Evolutionary conservation across 2,113 vertebrate species (phyloP), one percentile per base, ranked within the genome.

Genomic region (Oxyura jamaicensis): DNA sequence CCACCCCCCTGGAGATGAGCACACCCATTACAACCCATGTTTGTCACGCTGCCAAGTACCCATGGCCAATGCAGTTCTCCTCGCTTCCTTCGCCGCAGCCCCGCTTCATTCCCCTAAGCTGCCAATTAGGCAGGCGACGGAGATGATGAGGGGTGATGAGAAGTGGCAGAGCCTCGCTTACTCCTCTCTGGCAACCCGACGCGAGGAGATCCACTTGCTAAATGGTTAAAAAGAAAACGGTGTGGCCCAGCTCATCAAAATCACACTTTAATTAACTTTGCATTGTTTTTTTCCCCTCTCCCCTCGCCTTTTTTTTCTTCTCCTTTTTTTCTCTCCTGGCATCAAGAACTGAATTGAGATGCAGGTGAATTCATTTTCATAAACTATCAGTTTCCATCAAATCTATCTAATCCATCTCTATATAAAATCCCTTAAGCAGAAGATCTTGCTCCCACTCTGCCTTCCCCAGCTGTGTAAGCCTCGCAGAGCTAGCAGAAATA

Each of bases 401-500:
- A 90, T 78, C 77, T 82, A 83, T 76, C 79, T 96, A 94, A 97
- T 97, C 97, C 92, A 92, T 77, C 93, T 95, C 89, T 80, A 86
- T 56, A 53, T 86, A 80, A 97, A 97, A 93, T 48, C 90, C 87
- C 80, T 93, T 78, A 96, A 97, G 91, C 94, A 95, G 93, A 78
- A 96, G 91, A 83, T 91, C 72, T 65, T 28, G 63, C 83, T 83
- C 94, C 94, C 87, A 86, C 95, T 86, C 77, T 95, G 88, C 76
- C 65, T 55, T 86, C 67, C 65, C 33, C 60, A 87, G 83, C 79
- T 93, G 76, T 86, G 65, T 81, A 63, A 96, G 92, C 91, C 91
- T 90, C 88, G 58, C 93, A 80, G 95, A 96, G 95, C 92, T 69
- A 83, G 93, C 91, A 95, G 94, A 96, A 96, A 95, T 93, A 95